Evolutionary conservation across 2,797 vertebrate species (phyloP), one percentile per base, ranked within the genome.

Genomic region (Arremon aurantiirostris): DNA sequence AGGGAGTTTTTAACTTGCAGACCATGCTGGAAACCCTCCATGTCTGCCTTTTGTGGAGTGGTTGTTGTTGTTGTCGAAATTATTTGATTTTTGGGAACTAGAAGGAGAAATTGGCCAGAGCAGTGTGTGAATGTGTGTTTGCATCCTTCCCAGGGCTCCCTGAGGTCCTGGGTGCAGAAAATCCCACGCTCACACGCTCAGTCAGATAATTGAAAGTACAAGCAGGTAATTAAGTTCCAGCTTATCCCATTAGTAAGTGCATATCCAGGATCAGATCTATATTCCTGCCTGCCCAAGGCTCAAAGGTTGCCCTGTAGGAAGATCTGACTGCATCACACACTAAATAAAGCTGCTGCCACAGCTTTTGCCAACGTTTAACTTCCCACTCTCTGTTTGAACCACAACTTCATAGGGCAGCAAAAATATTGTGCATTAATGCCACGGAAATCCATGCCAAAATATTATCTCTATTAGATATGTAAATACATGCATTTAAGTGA

Each of bases 291-390:
- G 53, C 26, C 35, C 30, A 70, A 64, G 80, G 75, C 63, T 90
- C 68, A 78, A 30, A 81, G 50, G 11, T 56, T 71, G 60, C 32
- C 50, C 68, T 64, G 24, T 8, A 65, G 60, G 57, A 95, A 82
- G 19, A 55, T 15, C 23, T 32, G 72, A 23, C 64, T 92, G 26
- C 14, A 34, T 21, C 65, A 44, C 34, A 8, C 12, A 32, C 44
- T 42, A 11, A 82, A 92, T 49, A 9, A 80, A 93, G 73, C 41
- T 86, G 41, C 76, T 80, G 83, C 81, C 53, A n/a, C 70, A 35
- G 61, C 53, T 86, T 50, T 72, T 81, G 90, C 75, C 86, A 90
- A 4, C 23, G 3, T 76, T 93, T 70, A 41, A 59, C 89, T 82
- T 71, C 44, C 50, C 39, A 26, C 57, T 34, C 68, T 52, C 13